phyloP scores from a whole-genome alignment of 2,888 invertebrate genomes.

The Acleris cristana region DNA sequence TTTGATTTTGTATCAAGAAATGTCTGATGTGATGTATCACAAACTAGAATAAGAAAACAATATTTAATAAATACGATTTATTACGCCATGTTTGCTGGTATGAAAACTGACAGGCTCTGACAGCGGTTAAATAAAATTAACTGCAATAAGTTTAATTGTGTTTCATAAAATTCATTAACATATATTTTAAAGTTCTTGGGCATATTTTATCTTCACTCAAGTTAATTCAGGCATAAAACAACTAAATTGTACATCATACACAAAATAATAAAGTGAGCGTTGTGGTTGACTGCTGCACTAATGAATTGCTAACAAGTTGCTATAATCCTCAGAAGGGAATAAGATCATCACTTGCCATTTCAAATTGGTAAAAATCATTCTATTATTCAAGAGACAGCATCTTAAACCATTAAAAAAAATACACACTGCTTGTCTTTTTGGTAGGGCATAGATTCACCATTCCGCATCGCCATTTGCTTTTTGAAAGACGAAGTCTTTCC shows the following conservation, averaged over 20 bases:
- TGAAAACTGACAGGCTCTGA: constrained; percentile 9
- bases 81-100: background rate
- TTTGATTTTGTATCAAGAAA: background rate
- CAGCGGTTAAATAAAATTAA: constrained; percentile 8
- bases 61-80: constrained; percentile 7
- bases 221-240: constrained; percentile 1
- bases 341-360: constrained; percentile 14
- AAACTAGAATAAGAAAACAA: constrained; percentile 7
- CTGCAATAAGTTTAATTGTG: constrained; percentile 1
- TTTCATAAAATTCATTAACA: constrained; percentile 18
- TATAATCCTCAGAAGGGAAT: constrained; percentile 2
- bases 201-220: background rate
- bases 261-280: constrained; percentile 20
- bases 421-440: constrained; percentile 61
- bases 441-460: constrained; percentile 87
- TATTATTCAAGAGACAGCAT: constrained; percentile 61
- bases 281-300: constrained; percentile 6
- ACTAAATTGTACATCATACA: constrained; percentile 10
- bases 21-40: background rate
- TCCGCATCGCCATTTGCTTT: constrained; percentile 99
- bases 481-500: constrained; percentile 99
- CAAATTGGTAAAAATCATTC: constrained; percentile 48
- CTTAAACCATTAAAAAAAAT: constrained; percentile 65
- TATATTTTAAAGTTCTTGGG: background rate
- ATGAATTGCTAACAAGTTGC: constrained; percentile 5